These are phyloP conservation scores for Oryzias sinensis DNA, from an alignment of 2,797 vertebrate species.

Conservation along the genomic window DNA sequence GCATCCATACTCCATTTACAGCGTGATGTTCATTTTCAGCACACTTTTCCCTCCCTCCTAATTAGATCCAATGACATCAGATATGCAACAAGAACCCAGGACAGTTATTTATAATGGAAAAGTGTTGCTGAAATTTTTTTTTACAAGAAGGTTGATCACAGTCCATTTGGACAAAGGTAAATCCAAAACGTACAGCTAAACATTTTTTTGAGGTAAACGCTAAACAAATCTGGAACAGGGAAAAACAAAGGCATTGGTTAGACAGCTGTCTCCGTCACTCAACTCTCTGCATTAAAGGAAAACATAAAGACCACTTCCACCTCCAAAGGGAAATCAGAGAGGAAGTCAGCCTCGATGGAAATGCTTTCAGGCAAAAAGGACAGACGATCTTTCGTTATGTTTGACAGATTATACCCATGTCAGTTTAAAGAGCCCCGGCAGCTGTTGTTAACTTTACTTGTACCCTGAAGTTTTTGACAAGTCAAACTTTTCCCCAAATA, in stretches of 20 bases:
- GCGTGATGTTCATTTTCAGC: slow-evolving; percentile 40
- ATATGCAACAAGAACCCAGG: slow-evolving; percentile 26
- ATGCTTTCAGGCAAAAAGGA: slow-evolving; percentile 43
- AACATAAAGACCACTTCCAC: slow-evolving; percentile 64
- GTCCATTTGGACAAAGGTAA: slow-evolving; percentile 28
- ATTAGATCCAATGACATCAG: slow-evolving; percentile 66
- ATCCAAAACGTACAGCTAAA: slow-evolving; percentile 25
- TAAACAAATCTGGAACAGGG: slow-evolving; percentile 8
- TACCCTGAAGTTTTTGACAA: slow-evolving; percentile 28
- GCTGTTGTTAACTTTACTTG: slow-evolving; percentile 42
- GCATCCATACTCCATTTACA: slow-evolving; percentile 54
- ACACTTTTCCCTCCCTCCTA: slow-evolving; percentile 30
- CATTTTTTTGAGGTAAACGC: slow-evolving; percentile 15
- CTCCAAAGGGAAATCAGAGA: slow-evolving; percentile 52
- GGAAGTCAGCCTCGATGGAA: slow-evolving; percentile 27
- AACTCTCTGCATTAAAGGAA: slow-evolving; percentile 40
- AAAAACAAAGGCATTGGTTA: slow-evolving; percentile 24
- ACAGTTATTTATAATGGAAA: too few relatives aligned
- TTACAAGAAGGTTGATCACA: slow-evolving; percentile 50
- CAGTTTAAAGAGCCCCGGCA: slow-evolving; percentile 49
- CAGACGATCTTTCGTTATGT: slow-evolving; percentile 32
- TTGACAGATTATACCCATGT: slow-evolving; percentile 53
- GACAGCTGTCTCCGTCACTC: slow-evolving; percentile 60
- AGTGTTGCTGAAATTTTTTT: slow-evolving; percentile 32
- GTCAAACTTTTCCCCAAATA: slow-evolving; percentile 28